These are phyloP conservation scores for Catamblyrhynchus diadema DNA, from an alignment of 2,797 vertebrate species.

Conservation along the genomic window DNA sequence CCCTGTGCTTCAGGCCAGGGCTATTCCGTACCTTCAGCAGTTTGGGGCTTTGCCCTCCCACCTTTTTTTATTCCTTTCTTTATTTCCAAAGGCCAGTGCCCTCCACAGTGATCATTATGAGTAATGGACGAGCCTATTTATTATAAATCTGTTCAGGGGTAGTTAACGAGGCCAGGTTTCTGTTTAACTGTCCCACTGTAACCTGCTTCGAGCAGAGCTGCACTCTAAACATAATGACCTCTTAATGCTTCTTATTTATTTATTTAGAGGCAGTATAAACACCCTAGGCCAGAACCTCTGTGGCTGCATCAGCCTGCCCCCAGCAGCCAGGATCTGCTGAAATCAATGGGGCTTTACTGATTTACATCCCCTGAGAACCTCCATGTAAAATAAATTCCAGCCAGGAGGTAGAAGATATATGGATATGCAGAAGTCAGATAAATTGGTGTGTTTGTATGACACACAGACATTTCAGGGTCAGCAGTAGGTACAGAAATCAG, in stretches of 20 bases:
- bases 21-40: not conserved
- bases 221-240: slow-evolving; percentile 20
- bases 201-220: slow-evolving; percentile 38
- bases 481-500: not conserved
- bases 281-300: not conserved
- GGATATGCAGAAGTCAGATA: not conserved
- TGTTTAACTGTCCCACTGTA: slow-evolving; percentile 37
- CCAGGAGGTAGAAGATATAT: not conserved
- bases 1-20: not conserved
- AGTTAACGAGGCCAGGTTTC: slow-evolving; percentile 16
- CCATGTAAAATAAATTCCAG: slow-evolving; percentile 15
- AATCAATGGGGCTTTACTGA: slow-evolving; percentile 39
- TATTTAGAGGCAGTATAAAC: slow-evolving; percentile 54
- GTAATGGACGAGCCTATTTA: not conserved
- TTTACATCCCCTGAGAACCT: slow-evolving; percentile 40
- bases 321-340: slow-evolving; percentile 19
- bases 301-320: not conserved
- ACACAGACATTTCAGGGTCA: not conserved
- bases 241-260: slow-evolving; percentile 58
- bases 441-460: not conserved
- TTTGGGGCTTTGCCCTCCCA: not conserved
- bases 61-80: not conserved
- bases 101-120: not conserved
- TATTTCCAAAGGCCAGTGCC: not conserved
- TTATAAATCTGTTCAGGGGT: not conserved